Evolutionary conservation across 2,888 invertebrate species (phyloP), one percentile per base, ranked within the genome.

Genomic region (Zonitis immaculata): DNA sequence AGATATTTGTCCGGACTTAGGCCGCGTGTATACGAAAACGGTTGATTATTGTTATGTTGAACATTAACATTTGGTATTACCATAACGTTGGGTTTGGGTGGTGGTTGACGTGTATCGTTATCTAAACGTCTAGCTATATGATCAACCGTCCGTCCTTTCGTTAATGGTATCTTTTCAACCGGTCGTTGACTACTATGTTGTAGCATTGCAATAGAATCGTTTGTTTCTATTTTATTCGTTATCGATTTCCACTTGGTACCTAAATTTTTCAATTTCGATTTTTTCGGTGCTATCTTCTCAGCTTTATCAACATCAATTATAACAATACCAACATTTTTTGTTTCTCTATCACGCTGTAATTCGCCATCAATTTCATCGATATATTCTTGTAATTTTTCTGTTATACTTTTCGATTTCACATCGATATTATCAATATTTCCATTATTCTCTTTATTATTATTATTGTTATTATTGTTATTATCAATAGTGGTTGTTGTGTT

Each of bases 1-100:
- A 65, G 52, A 22, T 56, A 66, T 49, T 73, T 71, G 12, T 75
- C 75, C 1, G 74, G 75, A 70, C 82, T 82, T 27, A 77, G 54
- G 3, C 79, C 78, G 66, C 82, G 82, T 3, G 87, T 87, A 65
- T 91, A 91, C 0, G 91, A 91, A 74, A 91, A 91, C 26, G 89
- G 91, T 68, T 89, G 84, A 68, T 88, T 89, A 61, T 82, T 82
- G 68, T 89, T 88, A 60, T 82, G 82, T 22, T 81, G 82, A 42
- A 84, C 82, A 59, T 82, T 81, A 4, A 78, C 76, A 46, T 81
- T 76, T 22, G 85, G 82, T 14, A 82, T 78, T 50, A 86, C 80
- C 72, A 86, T 77, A 18, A 73, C 65, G 39, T 75, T 77, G 20
- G 76, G 74, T 67, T 82, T 83, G 27, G 82, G 74, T 65, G 83